Evolutionary conservation across 2,113 vertebrate species (phyloP), one percentile per base, ranked within the genome.

Genomic region (Eira barbara): DNA sequence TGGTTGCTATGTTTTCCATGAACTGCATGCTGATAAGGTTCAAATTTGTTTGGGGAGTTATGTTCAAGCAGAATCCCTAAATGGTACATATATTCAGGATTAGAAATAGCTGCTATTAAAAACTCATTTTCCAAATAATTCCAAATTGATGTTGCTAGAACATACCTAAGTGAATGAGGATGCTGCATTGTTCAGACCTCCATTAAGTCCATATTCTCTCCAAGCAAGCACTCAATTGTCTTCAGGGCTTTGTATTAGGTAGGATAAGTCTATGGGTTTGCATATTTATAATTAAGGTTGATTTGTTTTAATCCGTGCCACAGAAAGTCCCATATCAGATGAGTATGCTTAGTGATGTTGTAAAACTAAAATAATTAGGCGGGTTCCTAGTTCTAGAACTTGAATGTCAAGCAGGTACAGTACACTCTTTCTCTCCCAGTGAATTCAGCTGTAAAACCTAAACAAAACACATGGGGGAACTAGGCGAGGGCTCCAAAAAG

Each of bases 121-220:
- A 92, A 15, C 20, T 78, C 55, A 92, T 97, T 98, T 89, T 90
- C 36, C 69, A 96, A 92, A 90, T 83, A 91, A 95, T 94, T 94
- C 39, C 34, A 95, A 85, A 85, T 84, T 65, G 71, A 73, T 59
- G 23, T 61, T 55, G 6, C 18, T 23, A 71, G 12, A 11, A 57
- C 29, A 90, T 67, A 55, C 10, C 20, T 83, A 25, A 47, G 9
- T 91, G 69, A 88, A 45, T 81, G 9, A 76, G 15, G 10, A 49
- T 52, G 34, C 10, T 47, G 20, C 3, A 29, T 81, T 89, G 47
- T 69, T 71, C 55, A 95, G 52, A 89, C 6, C 2, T 6, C 11
- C 49, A 95, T 25, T 71, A 88, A 83, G 25, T 39, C 10, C 13
- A 39, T n/a, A 76, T 52, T 96, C 13, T 89, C 29, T 76, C 15